A percentile compares a stretch with the other conserved stretches of the same genome.
phyloP scores from a whole-genome alignment of 2,797 vertebrate species.

The Catharus ustulatus region DNA sequence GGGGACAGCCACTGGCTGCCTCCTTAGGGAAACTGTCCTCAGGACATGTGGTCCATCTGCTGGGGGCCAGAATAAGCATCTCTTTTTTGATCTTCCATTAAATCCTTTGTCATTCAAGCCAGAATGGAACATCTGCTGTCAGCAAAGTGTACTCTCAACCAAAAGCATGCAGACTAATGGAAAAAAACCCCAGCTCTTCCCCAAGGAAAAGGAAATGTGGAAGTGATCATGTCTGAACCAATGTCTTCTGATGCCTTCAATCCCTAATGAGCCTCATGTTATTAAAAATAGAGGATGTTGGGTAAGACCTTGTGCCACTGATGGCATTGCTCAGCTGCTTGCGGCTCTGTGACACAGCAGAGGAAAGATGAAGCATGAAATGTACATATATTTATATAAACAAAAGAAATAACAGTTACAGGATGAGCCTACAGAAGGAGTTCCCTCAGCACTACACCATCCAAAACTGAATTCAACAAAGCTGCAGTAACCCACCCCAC shows the following conservation, averaged over 20 bases:
- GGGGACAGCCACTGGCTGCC: background rate
- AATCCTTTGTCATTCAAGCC: background rate
- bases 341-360: background rate
- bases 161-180: background rate
- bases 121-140: background rate
- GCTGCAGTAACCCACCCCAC: accelerated
- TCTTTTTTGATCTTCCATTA: background rate
- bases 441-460: accelerated
- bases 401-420: background rate
- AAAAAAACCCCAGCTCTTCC: background rate
- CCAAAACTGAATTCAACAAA: background rate
- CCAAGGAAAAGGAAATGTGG: background rate
- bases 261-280: background rate
- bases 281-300: background rate
- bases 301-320: background rate
- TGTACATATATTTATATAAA: background rate
- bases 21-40: background rate
- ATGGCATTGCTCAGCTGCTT: background rate
- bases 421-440: background rate
- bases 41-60: background rate
- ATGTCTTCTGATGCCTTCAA: background rate
- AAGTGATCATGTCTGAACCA: background rate
- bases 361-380: background rate
- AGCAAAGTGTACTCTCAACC: background rate
- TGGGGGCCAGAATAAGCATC: background rate